A percentile compares a stretch with the other conserved stretches of the same genome.
phyloP scores from a whole-genome alignment of 2,797 vertebrate genomes.

The Galaxias olidus region DNA sequence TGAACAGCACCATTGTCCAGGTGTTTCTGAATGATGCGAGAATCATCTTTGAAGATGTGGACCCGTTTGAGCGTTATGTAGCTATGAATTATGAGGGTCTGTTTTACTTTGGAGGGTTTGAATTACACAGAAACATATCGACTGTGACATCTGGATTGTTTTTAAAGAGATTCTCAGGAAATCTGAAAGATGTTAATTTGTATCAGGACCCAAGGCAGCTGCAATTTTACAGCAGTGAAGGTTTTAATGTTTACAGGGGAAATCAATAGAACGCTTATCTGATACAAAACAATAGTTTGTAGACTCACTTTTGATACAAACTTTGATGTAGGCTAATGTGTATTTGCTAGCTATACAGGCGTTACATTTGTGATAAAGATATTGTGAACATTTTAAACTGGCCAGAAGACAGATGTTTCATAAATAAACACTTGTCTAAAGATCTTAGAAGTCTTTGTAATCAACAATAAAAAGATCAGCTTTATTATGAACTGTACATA shows the following conservation, averaged over 20 bases:
- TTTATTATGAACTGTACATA: constrained; percentile 84
- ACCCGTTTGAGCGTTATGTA: constrained; percentile 80
- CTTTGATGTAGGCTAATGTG: no score
- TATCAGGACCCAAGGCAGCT: constrained; percentile 79
- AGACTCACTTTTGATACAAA: no score
- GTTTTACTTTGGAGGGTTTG: constrained; percentile 87
- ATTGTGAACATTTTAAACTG: no score
- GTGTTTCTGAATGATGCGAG: constrained; percentile 71
- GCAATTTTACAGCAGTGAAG: constrained; percentile 74
- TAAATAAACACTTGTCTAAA: constrained; percentile 14
- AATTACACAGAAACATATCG: constrained; percentile 72
- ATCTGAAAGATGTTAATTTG: constrained; percentile 79
- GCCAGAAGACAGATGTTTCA: no score
- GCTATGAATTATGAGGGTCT: constrained; percentile 81
- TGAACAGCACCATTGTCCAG: constrained; percentile 79
- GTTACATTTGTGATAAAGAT: no score
- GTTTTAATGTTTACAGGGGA: constrained; percentile 81
- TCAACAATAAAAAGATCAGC: constrained; percentile 78
- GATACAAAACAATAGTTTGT: not conserved
- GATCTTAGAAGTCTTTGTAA: constrained; percentile 44
- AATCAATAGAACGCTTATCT: constrained; percentile 26
- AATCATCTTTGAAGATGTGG: constrained; percentile 77
- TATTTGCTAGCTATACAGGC: no score
- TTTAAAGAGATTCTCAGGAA: constrained; percentile 77
- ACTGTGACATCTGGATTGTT: constrained; percentile 80